Evolutionary conservation across 1,140 invertebrate genomes (phyloP).

Genomic region (Leptonema lineaticorne): DNA sequence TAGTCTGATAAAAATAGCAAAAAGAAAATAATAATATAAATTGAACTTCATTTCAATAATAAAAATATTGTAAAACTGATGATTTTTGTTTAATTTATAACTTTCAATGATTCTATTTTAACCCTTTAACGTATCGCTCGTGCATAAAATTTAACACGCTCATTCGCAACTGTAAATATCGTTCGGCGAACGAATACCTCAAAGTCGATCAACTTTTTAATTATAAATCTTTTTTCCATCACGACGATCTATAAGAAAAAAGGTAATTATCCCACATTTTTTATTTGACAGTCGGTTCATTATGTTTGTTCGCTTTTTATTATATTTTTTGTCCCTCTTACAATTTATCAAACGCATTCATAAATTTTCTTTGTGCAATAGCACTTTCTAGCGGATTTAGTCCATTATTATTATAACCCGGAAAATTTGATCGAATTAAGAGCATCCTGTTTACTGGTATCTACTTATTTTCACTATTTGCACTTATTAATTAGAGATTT

Average conservation of each 20-base stretch:
- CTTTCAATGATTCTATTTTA: too few relatives aligned
- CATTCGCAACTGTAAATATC: not conserved
- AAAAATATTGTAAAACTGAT: too few relatives aligned
- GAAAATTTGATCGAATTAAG: not conserved
- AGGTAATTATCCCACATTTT: conserved; percentile 6
- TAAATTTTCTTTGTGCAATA: not conserved
- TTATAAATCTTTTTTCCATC: not conserved
- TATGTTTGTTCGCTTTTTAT: not conserved
- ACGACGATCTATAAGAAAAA: not conserved
- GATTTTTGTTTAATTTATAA: too few relatives aligned
- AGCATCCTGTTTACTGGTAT: not conserved
- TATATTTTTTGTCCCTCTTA: not conserved
- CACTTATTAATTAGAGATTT: too few relatives aligned
- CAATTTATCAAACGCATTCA: not conserved
- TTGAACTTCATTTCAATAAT: too few relatives aligned
- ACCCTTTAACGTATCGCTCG: not conserved
- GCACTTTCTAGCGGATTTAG: conserved; percentile 2
- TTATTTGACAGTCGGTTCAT: not conserved
- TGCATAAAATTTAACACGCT: not conserved
- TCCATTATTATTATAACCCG: too few relatives aligned
- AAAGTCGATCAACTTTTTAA: not conserved
- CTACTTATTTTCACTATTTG: not conserved
- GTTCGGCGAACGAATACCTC: not conserved
- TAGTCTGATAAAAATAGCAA: too few relatives aligned
- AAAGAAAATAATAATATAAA: too few relatives aligned